phyloP scores from a whole-genome alignment of 2,797 vertebrate species.

The Spinibarbus caldwelli region DNA sequence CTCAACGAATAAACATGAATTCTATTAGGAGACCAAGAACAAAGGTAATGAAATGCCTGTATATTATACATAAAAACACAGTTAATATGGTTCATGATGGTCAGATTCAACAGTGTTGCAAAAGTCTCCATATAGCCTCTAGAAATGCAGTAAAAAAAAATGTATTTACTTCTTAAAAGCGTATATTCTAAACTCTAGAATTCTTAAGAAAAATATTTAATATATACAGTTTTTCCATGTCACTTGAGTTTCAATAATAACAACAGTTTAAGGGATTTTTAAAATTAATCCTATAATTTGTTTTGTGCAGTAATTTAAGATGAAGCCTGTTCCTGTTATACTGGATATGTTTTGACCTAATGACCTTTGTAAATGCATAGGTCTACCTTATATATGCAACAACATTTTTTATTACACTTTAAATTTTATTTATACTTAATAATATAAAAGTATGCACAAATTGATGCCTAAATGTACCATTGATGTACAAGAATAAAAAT shows the following conservation, averaged over 20 bases:
- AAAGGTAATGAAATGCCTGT: constrained; percentile 75
- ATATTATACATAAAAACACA: constrained; percentile 60
- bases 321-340: neutral
- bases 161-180: neutral
- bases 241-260: neutral
- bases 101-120: neutral
- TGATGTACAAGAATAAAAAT: too few relatives aligned
- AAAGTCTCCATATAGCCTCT: neutral
- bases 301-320: neutral
- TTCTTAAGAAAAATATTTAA: neutral
- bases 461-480: too few relatives aligned
- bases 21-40: constrained; percentile 76
- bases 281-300: neutral
- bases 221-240: neutral
- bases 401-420: neutral
- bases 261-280: neutral
- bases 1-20: constrained; percentile 79
- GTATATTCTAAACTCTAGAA: neutral
- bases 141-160: neutral
- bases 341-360: neutral
- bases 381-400: too few relatives aligned
- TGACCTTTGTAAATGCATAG: neutral
- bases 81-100: neutral
- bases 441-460: neutral
- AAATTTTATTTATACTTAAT: neutral